These are phyloP conservation scores for Apamea sordens DNA, from an alignment of 2,888 invertebrate species.

Conservation along the genomic window DNA sequence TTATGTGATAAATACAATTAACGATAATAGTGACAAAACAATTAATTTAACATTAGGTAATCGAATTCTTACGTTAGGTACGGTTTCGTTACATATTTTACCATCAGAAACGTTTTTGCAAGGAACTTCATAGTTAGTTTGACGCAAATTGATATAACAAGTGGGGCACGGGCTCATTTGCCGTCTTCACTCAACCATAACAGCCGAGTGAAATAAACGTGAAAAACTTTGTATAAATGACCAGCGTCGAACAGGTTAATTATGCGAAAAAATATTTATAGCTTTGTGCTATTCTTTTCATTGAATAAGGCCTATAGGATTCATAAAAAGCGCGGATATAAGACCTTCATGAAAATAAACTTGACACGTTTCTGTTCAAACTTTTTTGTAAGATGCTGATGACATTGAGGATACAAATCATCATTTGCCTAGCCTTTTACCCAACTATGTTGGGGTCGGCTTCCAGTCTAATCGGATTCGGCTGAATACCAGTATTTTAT, in stretches of 20 bases:
- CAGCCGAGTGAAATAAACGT: constrained; percentile 28
- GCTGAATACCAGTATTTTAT: too few relatives aligned
- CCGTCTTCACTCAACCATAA: constrained; percentile 48
- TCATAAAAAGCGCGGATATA: constrained; percentile 2
- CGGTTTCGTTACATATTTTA: constrained; percentile 33
- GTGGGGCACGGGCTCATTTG: constrained; percentile 46
- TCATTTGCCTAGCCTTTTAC: too few relatives aligned
- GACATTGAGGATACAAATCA: not conserved
- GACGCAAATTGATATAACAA: constrained; percentile 55
- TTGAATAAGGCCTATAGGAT: not conserved
- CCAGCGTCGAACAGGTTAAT: constrained; percentile 16
- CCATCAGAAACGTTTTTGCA: constrained; percentile 29
- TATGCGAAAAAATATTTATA: constrained; percentile 19
- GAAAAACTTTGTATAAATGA: constrained; percentile 19
- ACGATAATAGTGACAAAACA: not conserved
- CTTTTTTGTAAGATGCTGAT: not conserved
- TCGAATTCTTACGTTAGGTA: not conserved
- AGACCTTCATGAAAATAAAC: constrained; percentile 9
- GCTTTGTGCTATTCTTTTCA: not conserved
- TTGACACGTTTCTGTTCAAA: constrained; percentile 5
- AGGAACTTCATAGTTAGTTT: constrained; percentile 28
- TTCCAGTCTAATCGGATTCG: too few relatives aligned
- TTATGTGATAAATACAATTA: not conserved
- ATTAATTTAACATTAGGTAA: constrained; percentile 16
- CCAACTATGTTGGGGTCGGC: too few relatives aligned